Evolutionary conservation across 2,888 invertebrate species (phyloP).

Genomic region (Teleiodes luculella): DNA sequence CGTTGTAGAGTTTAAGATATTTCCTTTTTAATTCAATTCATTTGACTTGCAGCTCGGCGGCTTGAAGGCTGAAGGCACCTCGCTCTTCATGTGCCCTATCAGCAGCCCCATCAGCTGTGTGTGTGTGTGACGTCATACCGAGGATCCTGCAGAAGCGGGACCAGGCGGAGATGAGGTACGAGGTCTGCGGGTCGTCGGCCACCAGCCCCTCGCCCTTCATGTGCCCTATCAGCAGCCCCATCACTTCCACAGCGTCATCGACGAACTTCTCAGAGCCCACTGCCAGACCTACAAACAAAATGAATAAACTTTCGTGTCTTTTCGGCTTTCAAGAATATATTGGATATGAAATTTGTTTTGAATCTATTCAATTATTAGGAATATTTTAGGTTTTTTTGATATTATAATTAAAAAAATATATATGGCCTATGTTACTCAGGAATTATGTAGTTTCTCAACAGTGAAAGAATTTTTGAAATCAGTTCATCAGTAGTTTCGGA

Average conservation of each 20-base stretch:
- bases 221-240: slow-evolving; percentile 95
- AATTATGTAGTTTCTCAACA: too few relatives aligned
- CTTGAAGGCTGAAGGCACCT: slow-evolving; percentile 94
- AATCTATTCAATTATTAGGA: too few relatives aligned
- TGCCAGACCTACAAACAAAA: slow-evolving; percentile 74
- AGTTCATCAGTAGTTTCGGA: too few relatives aligned
- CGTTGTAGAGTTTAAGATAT: too few relatives aligned
- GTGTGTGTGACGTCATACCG: too few relatives aligned
- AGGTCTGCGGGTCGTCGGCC: slow-evolving; percentile 97
- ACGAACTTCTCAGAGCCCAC: slow-evolving; percentile 92
- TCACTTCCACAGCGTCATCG: slow-evolving; percentile 94
- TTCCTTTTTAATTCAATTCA: too few relatives aligned
- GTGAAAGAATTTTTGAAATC: too few relatives aligned
- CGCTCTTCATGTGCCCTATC: slow-evolving; percentile 91
- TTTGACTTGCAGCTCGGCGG: slow-evolving; percentile 98
- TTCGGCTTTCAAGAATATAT: too few relatives aligned
- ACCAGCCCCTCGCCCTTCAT: slow-evolving; percentile 89
- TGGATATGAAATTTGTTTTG: too few relatives aligned
- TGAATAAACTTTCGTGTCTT: neutral
- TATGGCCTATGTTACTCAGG: too few relatives aligned
- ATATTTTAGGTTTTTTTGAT: too few relatives aligned
- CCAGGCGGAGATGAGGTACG: slow-evolving; percentile 99
- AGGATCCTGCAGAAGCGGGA: slow-evolving; percentile 98
- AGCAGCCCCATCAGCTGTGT: slow-evolving; percentile 98
- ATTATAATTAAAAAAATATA: too few relatives aligned